phyloP scores from a whole-genome alignment of 2,113 vertebrate species.

The Gulo gulo region DNA sequence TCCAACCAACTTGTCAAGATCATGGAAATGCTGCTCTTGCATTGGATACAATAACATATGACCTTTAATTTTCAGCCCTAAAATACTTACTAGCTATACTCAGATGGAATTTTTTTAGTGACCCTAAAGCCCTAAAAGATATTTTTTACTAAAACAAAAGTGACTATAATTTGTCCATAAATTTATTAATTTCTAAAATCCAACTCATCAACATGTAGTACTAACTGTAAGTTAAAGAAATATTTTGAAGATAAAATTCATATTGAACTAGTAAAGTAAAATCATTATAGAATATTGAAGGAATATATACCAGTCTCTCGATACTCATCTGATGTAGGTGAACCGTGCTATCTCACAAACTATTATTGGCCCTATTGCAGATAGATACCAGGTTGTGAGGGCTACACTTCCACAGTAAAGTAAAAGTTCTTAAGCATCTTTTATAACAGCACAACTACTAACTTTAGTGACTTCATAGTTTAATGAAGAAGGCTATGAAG shows the following conservation, averaged over 20 bases:
- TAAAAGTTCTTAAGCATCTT: neutral
- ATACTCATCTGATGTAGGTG: neutral
- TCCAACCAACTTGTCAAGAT: conserved; percentile 56
- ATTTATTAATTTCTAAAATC: neutral
- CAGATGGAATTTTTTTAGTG: neutral
- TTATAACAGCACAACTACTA: neutral
- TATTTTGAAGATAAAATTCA: neutral
- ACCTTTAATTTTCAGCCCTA: conserved; percentile 66
- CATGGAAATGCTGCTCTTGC: conserved; percentile 63
- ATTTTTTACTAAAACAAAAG: neutral
- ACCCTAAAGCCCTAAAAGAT: neutral
- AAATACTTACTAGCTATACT: neutral
- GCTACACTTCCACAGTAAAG: neutral
- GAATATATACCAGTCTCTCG: neutral
- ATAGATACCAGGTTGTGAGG: neutral
- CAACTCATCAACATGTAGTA: neutral
- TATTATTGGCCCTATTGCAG: neutral
- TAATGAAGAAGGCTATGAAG: neutral
- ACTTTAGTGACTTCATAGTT: neutral
- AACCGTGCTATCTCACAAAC: neutral
- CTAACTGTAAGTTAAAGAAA: neutral
- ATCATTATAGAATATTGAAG: neutral
- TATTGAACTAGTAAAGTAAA: neutral
- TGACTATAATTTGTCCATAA: neutral
- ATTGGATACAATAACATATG: conserved; percentile 64